Evolutionary conservation across 1,140 invertebrate species (phyloP), one percentile per base, ranked within the genome.

Genomic region (Apis florea): DNA sequence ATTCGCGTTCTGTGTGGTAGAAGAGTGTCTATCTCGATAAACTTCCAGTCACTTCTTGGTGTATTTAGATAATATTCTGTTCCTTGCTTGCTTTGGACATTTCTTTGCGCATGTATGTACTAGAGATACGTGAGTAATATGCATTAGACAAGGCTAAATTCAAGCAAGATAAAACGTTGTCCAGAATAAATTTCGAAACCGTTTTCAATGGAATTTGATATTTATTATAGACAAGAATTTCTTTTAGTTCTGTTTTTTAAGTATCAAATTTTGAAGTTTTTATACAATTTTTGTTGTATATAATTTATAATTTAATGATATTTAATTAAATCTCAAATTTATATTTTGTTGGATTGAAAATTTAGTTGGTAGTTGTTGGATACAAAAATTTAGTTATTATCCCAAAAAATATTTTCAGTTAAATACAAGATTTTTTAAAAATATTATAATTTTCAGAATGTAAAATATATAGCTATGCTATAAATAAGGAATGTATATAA

Each of bases 21-120:
- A 56, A 17, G 47, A 21, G 51, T 47, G 72, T n/a, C 71, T 77
- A 85, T 75, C 78, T 73, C 82, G 84, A 83, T 79, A 73, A 85
- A 82, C 84, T 83, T 80, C 76, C 11, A 83, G 86, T 61, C 79
- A 72, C 79, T 82, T 82, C 79, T 69, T 59, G 51, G 82, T 74
- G 58, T 71, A 63, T 61, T 85, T 74, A 53, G 53, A 66, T 58
- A 54, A 74, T 75, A 81, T 74, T 49, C 69, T 24, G n/a, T 53
- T 51, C 63, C 76, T 24, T 31, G 54, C 31, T 49, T 26, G 53
- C 31, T 26, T 24, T 51, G 12, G n/a, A 10, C 49, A 40, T 49
- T 56, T 67, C 73, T 53, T 61, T 64, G 19, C 19, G 61, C 56
- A 17, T 1, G 2, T 15, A 19, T 63, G 47, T 51, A 49, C 51